Base-by-base conservation (phyloP, 2,888 invertebrate species). In the Frankliniella fusca region DNA sequence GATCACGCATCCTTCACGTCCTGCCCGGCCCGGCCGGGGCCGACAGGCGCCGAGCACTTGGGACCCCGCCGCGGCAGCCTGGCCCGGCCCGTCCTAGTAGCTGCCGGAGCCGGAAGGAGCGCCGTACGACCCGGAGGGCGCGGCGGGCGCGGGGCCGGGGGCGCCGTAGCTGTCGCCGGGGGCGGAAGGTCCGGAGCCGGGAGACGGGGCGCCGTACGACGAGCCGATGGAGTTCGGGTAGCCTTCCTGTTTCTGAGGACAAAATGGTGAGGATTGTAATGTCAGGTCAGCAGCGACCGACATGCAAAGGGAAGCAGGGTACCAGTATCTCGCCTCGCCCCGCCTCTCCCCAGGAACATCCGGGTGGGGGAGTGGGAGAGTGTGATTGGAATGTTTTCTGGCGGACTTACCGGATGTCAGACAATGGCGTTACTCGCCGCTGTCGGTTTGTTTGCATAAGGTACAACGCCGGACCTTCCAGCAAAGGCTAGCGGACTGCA, bases 101-200 rank as follows among this genome's bases (percentile, higher is more conserved):
- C 70, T 76, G 27, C 70, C 70, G 70, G 70, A 76, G 70, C 70
- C 70, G 23, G 70, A 76, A 10, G 70, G 70, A 0, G 70, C 70
- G 70, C 70, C 70, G 70, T 76, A 76, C 23, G 70, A 76, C 11
- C 70, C 70, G 27, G 85, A 84, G 18, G 84, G 84, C n/a, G 82
- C 83, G 70, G 70, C 70, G 70, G 70, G 70, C 1, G 70, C 83
- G 48, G 84, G 83, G 84, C 89, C 90, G 82, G 92, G 92, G 65
- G 92, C 91, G 79, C 92, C 92, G 87, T 92, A 92, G 86, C 91
- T 90, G 84, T 91, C 90, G 38, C 91, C 91, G 54, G 89, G 88
- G 15, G 85, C 85, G 70, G 88, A 87, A 18, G 87, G 86, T 38
- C 86, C 85, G 15, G 87, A 86, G 23, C 87, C 85, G 20, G 86